phyloP scores from a whole-genome alignment of 2,113 vertebrate genomes.

The Macquaria australasica region DNA sequence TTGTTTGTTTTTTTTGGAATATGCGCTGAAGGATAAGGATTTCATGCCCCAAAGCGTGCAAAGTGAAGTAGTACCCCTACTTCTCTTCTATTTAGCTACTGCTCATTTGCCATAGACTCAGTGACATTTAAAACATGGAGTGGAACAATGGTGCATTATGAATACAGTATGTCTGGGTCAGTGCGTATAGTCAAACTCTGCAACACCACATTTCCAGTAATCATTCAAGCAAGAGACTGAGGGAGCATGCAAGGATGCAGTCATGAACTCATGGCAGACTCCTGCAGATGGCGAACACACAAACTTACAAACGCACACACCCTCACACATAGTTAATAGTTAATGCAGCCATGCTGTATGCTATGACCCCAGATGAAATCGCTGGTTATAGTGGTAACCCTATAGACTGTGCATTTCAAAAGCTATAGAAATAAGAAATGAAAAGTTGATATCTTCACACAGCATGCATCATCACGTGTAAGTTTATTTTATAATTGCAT shows the following conservation, averaged over 20 bases:
- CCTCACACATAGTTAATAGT: neutral
- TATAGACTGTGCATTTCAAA: neutral
- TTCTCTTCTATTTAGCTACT: conserved; percentile 40
- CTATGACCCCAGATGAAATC: conserved; percentile 25
- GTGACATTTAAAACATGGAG: conserved; percentile 70
- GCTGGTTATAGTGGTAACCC: conserved; percentile 30
- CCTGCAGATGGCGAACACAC: conserved; percentile 1
- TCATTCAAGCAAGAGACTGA: conserved; percentile 37
- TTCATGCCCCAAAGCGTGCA: conserved; percentile 34
- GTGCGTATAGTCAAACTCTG: conserved; percentile 51
- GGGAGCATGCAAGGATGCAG: conserved; percentile 15
- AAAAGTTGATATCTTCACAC: conserved; percentile 10
- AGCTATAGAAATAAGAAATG: neutral
- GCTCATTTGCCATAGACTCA: conserved; percentile 65
- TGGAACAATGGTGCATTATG: conserved; percentile 53
- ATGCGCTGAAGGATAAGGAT: conserved; percentile 33
- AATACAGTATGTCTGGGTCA: conserved; percentile 60
- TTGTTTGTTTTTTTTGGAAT: conserved; percentile 20
- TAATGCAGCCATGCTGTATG: conserved; percentile 2
- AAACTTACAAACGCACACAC: neutral
- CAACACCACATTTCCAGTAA: conserved; percentile 28
- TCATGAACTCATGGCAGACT: conserved; percentile 6
- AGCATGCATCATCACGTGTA: neutral
- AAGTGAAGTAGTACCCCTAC: conserved; percentile 22
- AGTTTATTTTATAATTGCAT: conserved; percentile 7